Evolutionary conservation across 1,140 invertebrate species (phyloP).

Genomic region (Notospermus geniculatus): DNA sequence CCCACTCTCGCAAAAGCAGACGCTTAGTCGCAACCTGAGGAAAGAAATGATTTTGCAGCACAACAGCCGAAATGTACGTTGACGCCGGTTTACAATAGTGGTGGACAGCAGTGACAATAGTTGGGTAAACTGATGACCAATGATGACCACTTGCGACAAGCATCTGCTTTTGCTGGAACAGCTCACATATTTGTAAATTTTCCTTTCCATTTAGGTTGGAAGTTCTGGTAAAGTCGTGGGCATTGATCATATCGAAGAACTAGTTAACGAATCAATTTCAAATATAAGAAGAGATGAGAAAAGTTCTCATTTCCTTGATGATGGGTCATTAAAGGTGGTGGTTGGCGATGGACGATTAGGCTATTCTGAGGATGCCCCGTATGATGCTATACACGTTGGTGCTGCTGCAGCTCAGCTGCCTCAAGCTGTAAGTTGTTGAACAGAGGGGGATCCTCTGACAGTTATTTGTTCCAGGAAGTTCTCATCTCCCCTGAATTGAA

Average conservation of each 20-base stretch:
- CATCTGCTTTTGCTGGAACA: no score
- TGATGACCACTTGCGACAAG: no score
- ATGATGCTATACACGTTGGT: constrained; percentile 91
- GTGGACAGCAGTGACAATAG: no score
- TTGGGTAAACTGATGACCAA: no score
- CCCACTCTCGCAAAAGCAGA: no score
- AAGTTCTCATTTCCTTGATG: constrained; percentile 37
- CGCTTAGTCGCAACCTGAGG: no score
- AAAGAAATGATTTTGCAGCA: no score
- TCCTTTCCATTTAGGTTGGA: constrained; percentile 65
- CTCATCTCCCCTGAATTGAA: no score
- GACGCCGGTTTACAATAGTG: no score
- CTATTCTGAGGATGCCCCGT: constrained; percentile 71
- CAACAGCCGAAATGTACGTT: no score
- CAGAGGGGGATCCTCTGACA: no score
- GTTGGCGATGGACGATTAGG: constrained; percentile 84
- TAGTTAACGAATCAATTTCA: constrained; percentile 71
- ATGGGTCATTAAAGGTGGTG: constrained; percentile 44
- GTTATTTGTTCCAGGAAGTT: no score
- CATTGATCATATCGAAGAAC: constrained; percentile 88
- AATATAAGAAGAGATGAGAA: constrained; percentile 77
- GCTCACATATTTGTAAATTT: constrained; percentile 15
- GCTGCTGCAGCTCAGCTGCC: constrained; percentile 81
- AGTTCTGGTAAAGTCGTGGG: constrained; percentile 76
- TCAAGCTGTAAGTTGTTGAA: constrained; percentile 63